Conservation (phyloP, 2,888 invertebrate species). For the Drosophila pegasa region DNA sequence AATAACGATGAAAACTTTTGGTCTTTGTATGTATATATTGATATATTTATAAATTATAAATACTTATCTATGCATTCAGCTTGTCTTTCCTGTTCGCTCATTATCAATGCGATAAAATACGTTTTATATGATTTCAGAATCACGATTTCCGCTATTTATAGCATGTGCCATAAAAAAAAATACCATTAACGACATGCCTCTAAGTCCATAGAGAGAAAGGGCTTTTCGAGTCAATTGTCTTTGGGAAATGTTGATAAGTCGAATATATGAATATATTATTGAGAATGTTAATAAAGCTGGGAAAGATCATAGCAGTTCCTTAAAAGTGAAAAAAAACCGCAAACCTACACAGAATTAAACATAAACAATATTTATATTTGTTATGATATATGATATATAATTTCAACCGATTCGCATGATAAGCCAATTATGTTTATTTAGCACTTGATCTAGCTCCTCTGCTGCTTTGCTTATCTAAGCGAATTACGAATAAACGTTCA, state of each 20-base stretch:
- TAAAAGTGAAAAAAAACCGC: background rate
- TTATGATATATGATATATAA: background rate
- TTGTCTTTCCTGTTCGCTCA: constrained; percentile 1
- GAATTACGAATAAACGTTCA: background rate
- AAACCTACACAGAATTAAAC: background rate
- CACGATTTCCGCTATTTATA: constrained; percentile 3
- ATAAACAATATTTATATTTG: constrained; percentile 1
- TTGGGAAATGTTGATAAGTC: background rate
- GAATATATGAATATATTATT: too few species aligned
- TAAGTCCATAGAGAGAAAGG: background rate
- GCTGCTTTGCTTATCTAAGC: background rate
- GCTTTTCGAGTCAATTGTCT: background rate
- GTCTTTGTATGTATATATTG: background rate
- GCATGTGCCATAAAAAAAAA: background rate
- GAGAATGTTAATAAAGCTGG: background rate
- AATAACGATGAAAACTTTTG: background rate
- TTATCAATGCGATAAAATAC: constrained; percentile 11
- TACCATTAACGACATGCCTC: background rate
- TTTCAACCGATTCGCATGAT: background rate
- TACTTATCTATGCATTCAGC: constrained; percentile 1
- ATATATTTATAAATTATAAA: background rate
- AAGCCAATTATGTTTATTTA: constrained; percentile 3
- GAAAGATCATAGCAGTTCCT: background rate
- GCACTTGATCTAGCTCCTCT: background rate
- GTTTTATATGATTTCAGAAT: background rate